Conservation (phyloP, 2,888 invertebrate genomes). For the Julus scandinavius region DNA sequence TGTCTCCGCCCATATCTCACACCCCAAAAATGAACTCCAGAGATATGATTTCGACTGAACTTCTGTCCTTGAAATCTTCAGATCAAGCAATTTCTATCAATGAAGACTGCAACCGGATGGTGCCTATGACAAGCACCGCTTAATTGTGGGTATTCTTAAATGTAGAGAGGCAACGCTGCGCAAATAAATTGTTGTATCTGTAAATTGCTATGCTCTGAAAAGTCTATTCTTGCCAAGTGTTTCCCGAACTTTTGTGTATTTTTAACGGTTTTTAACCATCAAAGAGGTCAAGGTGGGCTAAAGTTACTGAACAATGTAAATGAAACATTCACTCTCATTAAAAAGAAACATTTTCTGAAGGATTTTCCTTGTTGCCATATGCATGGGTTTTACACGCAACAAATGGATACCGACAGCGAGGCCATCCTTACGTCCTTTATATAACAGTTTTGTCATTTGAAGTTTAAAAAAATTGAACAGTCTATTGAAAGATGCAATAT, state of each 20-base stretch:
- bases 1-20: constrained; percentile 1
- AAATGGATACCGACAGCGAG: background rate
- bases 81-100: constrained; percentile 19
- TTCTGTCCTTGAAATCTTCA: constrained; percentile 39
- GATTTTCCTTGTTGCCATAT: background rate
- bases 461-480: too few relatives aligned
- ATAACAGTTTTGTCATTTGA: too few relatives aligned
- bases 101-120: background rate
- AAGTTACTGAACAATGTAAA: background rate
- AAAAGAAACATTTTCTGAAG: background rate
- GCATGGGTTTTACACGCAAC: background rate
- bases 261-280: background rate
- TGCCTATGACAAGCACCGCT: background rate
- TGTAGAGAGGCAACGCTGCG: background rate
- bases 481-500: too few relatives aligned
- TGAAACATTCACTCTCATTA: constrained; percentile 24
- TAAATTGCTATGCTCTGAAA: background rate
- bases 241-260: constrained; percentile 8
- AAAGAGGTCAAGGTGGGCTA: constrained; percentile 13
- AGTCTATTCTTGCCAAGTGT: background rate
- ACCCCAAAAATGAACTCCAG: background rate
- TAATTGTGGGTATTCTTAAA: background rate
- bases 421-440: background rate
- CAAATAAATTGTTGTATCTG: background rate
- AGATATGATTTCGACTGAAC: constrained; percentile 23